Evolutionary conservation across 1,140 invertebrate genomes (phyloP), one percentile per base, ranked within the genome.

Genomic region (Bombus sibiricus): DNA sequence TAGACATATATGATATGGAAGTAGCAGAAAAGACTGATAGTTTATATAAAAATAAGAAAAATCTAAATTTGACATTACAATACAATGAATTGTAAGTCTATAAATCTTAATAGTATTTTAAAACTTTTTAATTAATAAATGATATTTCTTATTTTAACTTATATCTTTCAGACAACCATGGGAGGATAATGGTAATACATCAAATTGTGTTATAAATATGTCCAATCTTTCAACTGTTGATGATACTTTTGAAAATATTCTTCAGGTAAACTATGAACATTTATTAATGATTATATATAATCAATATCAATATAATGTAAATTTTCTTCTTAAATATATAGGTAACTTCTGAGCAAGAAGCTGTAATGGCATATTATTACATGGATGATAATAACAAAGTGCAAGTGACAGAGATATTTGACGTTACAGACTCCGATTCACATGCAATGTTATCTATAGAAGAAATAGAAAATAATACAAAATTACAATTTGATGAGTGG

Each of bases 341-440:
- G 94, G 97, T 97, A 77, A 98, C 98, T 13, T 96, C 97, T 57
- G 97, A 98, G 87, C 97, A 98, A 93, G 98, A 99, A 89, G 97
- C 98, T 12, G 94, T 98, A 3, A 97, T 98, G 96, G 97, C 98
- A 1, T 99, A 98, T 94, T 98, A 99, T 95, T 99, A 98, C 92
- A 97, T 98, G 92, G 97, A 98, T 92, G 97, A 98, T 91, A 97
- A 98, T 92, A 98, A 98, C 93, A 97, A 98, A 95, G 97, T 97
- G 89, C 97, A 98, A 94, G 97, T 98, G 83, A 98, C 98, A 5
- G 98, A 98, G 95, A 98, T 98, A 89, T 98, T 97, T 92, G 97
- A 98, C 93, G 97, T 98, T 91, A 97, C 97, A 18, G 97, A 98
- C 82, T 95, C 95, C 59, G 96, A 97, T 87, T 92, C 92, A n/a